Conservation (phyloP, 2,888 invertebrate genomes). For the Halictus quadricinctus region DNA sequence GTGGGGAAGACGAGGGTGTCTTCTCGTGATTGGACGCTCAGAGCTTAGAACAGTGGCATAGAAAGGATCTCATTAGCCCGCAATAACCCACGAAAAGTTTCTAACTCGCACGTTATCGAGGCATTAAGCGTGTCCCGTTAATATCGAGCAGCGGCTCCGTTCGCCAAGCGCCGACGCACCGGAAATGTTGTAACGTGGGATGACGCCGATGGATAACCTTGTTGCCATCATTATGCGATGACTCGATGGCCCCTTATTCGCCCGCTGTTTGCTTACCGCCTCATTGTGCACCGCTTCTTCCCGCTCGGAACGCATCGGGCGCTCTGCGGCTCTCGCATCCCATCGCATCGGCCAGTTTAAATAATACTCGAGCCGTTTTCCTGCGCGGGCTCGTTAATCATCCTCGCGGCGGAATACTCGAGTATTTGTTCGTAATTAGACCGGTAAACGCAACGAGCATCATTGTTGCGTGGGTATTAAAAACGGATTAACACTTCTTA, state of each 20-base stretch:
- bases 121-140: neutral
- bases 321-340: neutral
- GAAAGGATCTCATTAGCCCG: neutral
- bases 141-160: slow-evolving; percentile 46
- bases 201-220: slow-evolving; percentile 63
- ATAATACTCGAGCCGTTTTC: slow-evolving; percentile 30
- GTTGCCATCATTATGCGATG: slow-evolving; percentile 57
- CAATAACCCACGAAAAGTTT: neutral
- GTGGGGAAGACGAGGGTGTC: too few relatives aligned
- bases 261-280: slow-evolving; percentile 48
- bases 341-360: slow-evolving; percentile 40
- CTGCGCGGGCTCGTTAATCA: slow-evolving; percentile 38
- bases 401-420: slow-evolving; percentile 24
- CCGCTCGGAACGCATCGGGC: slow-evolving; percentile 17
- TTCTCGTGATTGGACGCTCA: too few relatives aligned
- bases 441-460: neutral
- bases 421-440: slow-evolving; percentile 47
- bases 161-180: slow-evolving; percentile 31
- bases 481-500: slow-evolving; percentile 10
- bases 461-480: slow-evolving; percentile 12
- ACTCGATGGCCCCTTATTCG: slow-evolving; percentile 38
- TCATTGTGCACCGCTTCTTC: slow-evolving; percentile 35
- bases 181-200: slow-evolving; percentile 63
- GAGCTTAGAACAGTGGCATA: neutral
- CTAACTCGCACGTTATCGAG: neutral